Base-by-base conservation (phyloP, 1,140 invertebrate genomes). In the Pogonus chalceus region DNA sequence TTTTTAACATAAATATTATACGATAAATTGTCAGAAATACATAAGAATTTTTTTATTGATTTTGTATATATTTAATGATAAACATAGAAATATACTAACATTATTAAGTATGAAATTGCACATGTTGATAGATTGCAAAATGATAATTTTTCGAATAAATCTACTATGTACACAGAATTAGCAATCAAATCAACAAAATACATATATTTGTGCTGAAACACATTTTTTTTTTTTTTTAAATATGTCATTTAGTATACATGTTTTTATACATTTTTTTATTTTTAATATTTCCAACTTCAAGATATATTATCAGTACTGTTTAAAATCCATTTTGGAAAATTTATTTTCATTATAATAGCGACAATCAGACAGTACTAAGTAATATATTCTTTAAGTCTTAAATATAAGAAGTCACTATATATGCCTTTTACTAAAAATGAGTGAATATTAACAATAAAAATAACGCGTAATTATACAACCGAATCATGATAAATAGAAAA, bases 241-340 rank as follows among this genome's bases (percentile, higher is more conserved):
- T 43, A 43, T 12, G 7, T 43, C 18, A 12, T 43, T 12, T 12
- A 12, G 18, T 12, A 43, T 18, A 12, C 18, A 43, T 12, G 4
- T 9, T 43, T 18, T 9, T 43, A 12, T 18, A 12, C 3, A 10
- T 12, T 18, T 12, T 9, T 43, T 12, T 43, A 31, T 31, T 31
- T 14, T 7, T 31, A 31, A 31, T 7, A 7, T 31, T 4, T 31
- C 26, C 4, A 7, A 31, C 26, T 31, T 31, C 18, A 12, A 43
- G 18, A 43, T 43, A 43, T 43, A 43, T 43, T 12, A 43, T 18
- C 22, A 54, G 46, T 47, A 59, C 61, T 62, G 59, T 57, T 62
- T 60, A 62, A 62, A 61, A 62, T 57, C 58, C 61, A 53, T 56
- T 60, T 56, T 50, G 51, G 57, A 58, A 52, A 18, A 53, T 53